Evolutionary conservation across 2,888 invertebrate species (phyloP), one percentile per base, ranked within the genome.

Genomic region (Linyphia triangularis): DNA sequence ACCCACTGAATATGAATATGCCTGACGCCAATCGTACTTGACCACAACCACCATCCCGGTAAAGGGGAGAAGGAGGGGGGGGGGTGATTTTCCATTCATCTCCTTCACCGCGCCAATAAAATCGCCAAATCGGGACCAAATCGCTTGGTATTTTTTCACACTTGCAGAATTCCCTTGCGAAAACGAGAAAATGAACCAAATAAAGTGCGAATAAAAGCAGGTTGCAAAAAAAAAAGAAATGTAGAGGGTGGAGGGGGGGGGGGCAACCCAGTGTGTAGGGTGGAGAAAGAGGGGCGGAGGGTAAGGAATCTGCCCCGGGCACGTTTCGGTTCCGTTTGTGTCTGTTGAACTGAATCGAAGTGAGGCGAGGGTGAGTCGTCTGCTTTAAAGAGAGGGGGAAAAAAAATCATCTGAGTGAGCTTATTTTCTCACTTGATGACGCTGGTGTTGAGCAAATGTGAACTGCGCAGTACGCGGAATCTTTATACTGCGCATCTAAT

Each of bases 141-240:
- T 22, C 72, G 19, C n/a, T 24, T 63, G 24, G 63, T 51, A n/a
- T 51, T 51, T 51, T 51, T 5, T 9, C 51, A 13, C 16, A n/a
- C n/a, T n/a, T n/a, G 43, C 2, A 13, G 22, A 61, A 19, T n/a
- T n/a, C 19, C 57, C 26, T 57, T 73, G 6, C 19, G 26, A n/a
- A 26, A 33, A 77, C 33, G 24, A 30, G 79, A 69, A 57, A 81
- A 69, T 51, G 40, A 81, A 69, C 51, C 40, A 81, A 81, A 81
- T 81, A 81, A 82, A 72, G 59, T n/a, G 51, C 30, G 24, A 30
- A 26, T 33, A 33, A 69, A 69, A 37, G 26, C 10, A 26, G 33
- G 16, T 10, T 6, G 24, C 5, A 40, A 57, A 22, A 77, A 40
- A 79, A 65, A 24, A 67, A 33, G 30, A 51, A 30, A 63, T 37